These are phyloP conservation scores for Catharus minimus DNA, from an alignment of 2,113 vertebrate species.

Conservation along the genomic window DNA sequence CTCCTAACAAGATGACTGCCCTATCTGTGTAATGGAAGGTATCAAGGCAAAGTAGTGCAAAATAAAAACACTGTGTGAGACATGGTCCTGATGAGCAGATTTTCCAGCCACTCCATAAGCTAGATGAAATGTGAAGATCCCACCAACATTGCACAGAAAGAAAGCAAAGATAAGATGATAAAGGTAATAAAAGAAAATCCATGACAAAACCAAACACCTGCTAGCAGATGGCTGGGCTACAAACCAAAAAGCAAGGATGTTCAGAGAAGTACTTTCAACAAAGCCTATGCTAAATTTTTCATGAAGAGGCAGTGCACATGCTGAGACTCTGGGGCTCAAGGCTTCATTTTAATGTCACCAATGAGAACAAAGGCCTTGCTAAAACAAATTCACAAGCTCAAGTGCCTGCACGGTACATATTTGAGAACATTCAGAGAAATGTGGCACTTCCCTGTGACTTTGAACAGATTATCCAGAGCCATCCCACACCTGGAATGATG, in stretches of 20 bases:
- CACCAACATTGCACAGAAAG: neutral
- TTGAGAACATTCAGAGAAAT: neutral
- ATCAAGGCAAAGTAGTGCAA: neutral
- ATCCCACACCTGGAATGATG: fast-evolving
- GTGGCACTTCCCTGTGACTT: neutral
- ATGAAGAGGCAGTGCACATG: neutral
- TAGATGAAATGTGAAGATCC: neutral
- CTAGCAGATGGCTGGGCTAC: neutral
- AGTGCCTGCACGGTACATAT: neutral
- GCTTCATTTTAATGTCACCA: neutral
- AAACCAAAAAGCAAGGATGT: neutral
- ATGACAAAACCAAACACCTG: neutral
- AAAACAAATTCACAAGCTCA: neutral
- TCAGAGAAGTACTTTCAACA: neutral
- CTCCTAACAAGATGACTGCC: neutral
- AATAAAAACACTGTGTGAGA: neutral
- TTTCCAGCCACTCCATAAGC: neutral
- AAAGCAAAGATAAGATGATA: neutral
- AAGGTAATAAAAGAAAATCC: constrained; percentile 2
- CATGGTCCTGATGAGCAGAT: neutral
- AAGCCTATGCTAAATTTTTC: constrained; percentile 1
- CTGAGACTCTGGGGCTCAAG: neutral
- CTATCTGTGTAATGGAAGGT: neutral
- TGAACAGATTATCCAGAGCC: neutral
- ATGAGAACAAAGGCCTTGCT: neutral